Evolutionary conservation across 2,797 vertebrate species (phyloP), one percentile per base, ranked within the genome.

Genomic region (Acridotheres tristis): DNA sequence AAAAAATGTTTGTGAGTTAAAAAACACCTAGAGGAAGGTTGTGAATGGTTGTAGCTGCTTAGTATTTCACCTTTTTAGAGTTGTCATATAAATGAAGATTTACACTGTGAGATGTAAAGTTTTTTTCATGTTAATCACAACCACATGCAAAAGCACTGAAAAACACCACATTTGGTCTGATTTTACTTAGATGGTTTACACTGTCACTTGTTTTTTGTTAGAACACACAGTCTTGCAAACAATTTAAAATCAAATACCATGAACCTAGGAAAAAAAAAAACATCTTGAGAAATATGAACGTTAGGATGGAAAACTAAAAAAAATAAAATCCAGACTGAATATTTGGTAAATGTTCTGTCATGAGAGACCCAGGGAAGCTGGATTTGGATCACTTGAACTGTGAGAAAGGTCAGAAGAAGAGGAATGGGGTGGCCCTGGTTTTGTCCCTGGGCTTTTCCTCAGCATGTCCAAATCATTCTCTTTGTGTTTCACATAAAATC

Each of bases 331-430:
- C 58, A n/a, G 29, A 58, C 66, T 68, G 66, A 74, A 21, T 72
- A 36, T 81, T 91, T 88, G 47, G 32, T 48, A 66, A 11, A 7
- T 62, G 26, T 81, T 81, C 36, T 78, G 69, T 63, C 74, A 34
- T 61, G 38, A 67, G 81, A 74, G 40, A 51, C 19, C 13, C 54
- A 32, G 45, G 43, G 55, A 88, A 59, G 54, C 85, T 93, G 93
- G 47, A 58, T 65, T 91, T 34, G 57, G 72, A 81, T 90, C 79
- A 42, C 22, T 72, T 38, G 34, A 88, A 27, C 45, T 83, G 19
- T 63, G 72, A 74, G 72, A 94, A 58, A 72, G 71, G 77, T 90
- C 81, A 63, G 68, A 67, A 73, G 10, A 80, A 83, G 53, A 83
- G 67, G 53, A 48, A 34, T 55, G 71, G 81, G 38, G 61, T 63